These are phyloP conservation scores for Carassius gibelio DNA, from an alignment of 2,113 vertebrate species.

Conservation along the genomic window DNA sequence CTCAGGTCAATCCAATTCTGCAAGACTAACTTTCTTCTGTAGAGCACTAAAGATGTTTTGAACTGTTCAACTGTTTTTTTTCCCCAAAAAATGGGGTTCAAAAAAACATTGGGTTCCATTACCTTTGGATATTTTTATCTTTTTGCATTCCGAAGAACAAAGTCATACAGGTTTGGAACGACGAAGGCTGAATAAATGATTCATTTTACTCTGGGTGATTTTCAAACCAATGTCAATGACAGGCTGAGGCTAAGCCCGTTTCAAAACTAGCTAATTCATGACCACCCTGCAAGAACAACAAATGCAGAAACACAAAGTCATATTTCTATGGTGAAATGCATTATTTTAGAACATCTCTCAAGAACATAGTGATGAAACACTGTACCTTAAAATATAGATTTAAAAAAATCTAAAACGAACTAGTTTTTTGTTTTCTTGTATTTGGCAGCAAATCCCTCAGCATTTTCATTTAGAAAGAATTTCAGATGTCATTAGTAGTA, in stretches of 20 bases:
- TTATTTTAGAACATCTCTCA: not conserved
- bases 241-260: not conserved
- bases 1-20: no score
- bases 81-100: not conserved
- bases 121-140: not conserved
- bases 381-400: not conserved
- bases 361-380: not conserved
- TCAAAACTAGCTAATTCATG: no score
- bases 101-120: not conserved
- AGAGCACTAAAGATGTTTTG: not conserved
- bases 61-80: no score
- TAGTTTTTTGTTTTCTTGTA: not conserved
- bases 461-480: not conserved
- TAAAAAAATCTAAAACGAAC: not conserved
- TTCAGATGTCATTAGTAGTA: not conserved
- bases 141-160: not conserved
- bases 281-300: no score
- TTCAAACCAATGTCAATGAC: not conserved
- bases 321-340: constrained; percentile 6
- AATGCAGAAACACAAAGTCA: no score
- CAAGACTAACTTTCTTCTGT: no score
- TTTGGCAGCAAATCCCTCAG: not conserved
- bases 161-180: no score
- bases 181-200: no score
- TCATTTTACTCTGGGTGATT: no score